Conservation (phyloP, 2,888 invertebrate genomes). For the Melangyna quadrimaculata region DNA sequence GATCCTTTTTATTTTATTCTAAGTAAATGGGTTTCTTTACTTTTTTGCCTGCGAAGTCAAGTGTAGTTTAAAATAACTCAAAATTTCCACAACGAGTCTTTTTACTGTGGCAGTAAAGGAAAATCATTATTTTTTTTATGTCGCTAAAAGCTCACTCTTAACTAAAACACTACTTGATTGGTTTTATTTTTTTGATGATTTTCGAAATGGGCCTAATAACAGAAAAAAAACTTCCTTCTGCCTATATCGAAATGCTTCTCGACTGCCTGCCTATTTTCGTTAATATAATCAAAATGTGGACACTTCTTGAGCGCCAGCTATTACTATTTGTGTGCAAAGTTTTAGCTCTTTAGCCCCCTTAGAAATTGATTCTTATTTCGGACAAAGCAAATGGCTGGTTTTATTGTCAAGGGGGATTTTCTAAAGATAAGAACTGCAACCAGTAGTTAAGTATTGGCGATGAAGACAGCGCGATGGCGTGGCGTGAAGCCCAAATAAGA, state of each 20-base stretch:
- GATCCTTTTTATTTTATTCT: too few relatives aligned
- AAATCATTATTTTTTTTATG: background rate
- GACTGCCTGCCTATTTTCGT: background rate
- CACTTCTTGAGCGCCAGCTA: constrained; percentile 23
- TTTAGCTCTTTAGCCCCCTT: background rate
- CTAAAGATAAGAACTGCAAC: constrained; percentile 15
- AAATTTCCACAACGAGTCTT: background rate
- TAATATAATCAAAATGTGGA: constrained; percentile 18
- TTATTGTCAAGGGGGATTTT: constrained; percentile 15
- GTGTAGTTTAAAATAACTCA: background rate
- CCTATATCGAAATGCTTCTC: background rate
- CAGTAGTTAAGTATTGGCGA: background rate
- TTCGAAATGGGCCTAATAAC: background rate
- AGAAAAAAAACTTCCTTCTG: background rate
- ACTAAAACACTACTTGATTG: constrained; percentile 5
- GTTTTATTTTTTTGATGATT: constrained; percentile 8
- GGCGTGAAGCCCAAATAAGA: constrained; percentile 5
- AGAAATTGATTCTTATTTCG: constrained; percentile 24
- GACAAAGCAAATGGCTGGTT: constrained; percentile 13
- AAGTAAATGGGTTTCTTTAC: too few relatives aligned
- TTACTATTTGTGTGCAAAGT: constrained; percentile 14
- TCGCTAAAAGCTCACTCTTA: background rate
- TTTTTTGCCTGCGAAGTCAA: too few relatives aligned
- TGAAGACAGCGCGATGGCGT: background rate
- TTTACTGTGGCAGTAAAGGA: background rate